Conservation (phyloP, 2,113 vertebrate genomes). For the Caretta caretta region DNA sequence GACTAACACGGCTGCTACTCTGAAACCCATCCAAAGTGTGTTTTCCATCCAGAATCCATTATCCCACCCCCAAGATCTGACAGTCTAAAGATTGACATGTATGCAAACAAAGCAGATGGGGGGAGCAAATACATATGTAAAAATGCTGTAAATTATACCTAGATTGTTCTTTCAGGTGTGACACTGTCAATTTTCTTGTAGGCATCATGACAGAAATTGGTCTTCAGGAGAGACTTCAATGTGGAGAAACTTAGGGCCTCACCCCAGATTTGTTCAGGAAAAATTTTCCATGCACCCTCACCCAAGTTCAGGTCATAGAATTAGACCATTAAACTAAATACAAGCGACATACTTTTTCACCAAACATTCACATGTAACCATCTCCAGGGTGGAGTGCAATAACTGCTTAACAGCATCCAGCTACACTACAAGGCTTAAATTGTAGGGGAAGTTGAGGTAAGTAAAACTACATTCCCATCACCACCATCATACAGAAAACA, state of each 20-base stretch:
- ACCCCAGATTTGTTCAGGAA: background rate
- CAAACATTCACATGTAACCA: background rate
- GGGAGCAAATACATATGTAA: background rate
- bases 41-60: background rate
- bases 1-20: no score
- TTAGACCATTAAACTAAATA: background rate
- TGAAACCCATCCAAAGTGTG: background rate
- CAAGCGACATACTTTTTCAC: background rate
- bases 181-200: background rate
- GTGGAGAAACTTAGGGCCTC: fast-evolving
- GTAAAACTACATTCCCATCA: background rate
- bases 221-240: background rate
- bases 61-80: background rate
- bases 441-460: background rate
- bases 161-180: background rate
- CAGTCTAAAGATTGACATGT: background rate
- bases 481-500: background rate
- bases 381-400: background rate
- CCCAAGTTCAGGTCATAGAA: background rate
- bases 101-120: background rate
- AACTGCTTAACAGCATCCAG: background rate
- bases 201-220: background rate
- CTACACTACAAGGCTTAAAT: background rate
- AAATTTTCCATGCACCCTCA: background rate
- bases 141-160: background rate